Evolutionary conservation across 2,888 invertebrate genomes (phyloP).

Genomic region (Merodon equestris): DNA sequence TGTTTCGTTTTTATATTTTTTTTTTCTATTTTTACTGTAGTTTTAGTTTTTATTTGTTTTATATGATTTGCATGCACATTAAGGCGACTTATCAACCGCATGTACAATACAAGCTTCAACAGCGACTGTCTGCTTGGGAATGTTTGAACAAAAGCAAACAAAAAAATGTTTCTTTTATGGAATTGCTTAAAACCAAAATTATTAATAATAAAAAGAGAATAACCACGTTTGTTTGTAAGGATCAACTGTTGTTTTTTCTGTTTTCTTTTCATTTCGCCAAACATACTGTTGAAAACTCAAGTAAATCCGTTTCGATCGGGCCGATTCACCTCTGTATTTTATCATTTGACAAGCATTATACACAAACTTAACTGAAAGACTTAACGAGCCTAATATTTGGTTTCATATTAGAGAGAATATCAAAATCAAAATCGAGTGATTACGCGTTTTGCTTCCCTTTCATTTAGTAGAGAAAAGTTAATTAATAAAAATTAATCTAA

Average conservation of each 20-base stretch:
- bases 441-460: conserved; percentile 1
- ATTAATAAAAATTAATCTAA: neutral
- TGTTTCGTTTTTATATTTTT: too few relatives aligned
- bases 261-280: conserved; percentile 11
- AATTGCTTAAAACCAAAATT: conserved; percentile 49
- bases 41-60: conserved; percentile 30
- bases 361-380: conserved; percentile 3
- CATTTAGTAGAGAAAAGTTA: neutral
- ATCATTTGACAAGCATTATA: neutral
- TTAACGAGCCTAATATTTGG: conserved; percentile 20
- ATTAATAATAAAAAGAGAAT: conserved; percentile 26
- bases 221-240: conserved; percentile 48
- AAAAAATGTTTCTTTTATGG: conserved; percentile 50
- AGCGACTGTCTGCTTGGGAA: conserved; percentile 50
- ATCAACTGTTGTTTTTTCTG: conserved; percentile 44
- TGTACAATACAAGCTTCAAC: conserved; percentile 51
- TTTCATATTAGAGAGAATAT: conserved; percentile 1
- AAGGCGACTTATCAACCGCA: conserved; percentile 46
- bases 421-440: conserved; percentile 5
- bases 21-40: conserved; percentile 24
- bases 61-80: conserved; percentile 36
- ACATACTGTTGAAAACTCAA: too few relatives aligned
- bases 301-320: too few relatives aligned
- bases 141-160: neutral
- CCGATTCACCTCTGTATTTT: too few relatives aligned